These are phyloP conservation scores for Ecliptopera silaceata DNA, from an alignment of 2,888 invertebrate species.

Conservation along the genomic window DNA sequence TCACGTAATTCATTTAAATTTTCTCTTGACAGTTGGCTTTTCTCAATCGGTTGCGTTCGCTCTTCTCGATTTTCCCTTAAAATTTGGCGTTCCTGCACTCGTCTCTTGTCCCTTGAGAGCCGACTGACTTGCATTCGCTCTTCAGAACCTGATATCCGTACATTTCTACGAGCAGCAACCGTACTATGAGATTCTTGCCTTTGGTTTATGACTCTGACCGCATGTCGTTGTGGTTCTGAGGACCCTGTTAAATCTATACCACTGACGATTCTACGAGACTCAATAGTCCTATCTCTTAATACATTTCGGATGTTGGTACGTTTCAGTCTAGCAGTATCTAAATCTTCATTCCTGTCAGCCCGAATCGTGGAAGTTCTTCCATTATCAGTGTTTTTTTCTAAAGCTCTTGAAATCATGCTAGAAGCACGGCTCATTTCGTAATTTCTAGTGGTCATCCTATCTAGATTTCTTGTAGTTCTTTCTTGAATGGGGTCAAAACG, in stretches of 20 bases:
- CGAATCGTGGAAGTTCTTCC: conserved; percentile 9
- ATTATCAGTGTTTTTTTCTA: conserved; percentile 14
- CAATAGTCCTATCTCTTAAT: background rate
- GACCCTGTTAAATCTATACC: background rate
- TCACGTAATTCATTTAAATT: background rate
- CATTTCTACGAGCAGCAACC: background rate
- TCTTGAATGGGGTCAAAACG: background rate
- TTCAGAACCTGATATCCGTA: background rate
- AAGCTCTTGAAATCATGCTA: conserved; percentile 5
- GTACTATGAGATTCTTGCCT: conserved; percentile 1
- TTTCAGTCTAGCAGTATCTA: background rate
- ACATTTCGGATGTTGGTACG: background rate
- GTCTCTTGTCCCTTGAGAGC: background rate
- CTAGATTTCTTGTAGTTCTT: background rate
- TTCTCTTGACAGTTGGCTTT: conserved; percentile 8
- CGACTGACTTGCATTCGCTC: conserved; percentile 1
- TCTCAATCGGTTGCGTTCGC: conserved; percentile 12
- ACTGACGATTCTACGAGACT: background rate
- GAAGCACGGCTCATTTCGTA: conserved; percentile 13
- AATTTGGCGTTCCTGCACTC: background rate
- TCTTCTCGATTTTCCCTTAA: conserved; percentile 18
- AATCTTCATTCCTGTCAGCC: conserved; percentile 10
- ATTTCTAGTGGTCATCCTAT: conserved; percentile 2
- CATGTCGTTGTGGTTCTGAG: conserved; percentile 1
- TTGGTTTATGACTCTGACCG: background rate